Conservation (phyloP, 2,888 invertebrate genomes). For the Cyclophora albipunctata region DNA sequence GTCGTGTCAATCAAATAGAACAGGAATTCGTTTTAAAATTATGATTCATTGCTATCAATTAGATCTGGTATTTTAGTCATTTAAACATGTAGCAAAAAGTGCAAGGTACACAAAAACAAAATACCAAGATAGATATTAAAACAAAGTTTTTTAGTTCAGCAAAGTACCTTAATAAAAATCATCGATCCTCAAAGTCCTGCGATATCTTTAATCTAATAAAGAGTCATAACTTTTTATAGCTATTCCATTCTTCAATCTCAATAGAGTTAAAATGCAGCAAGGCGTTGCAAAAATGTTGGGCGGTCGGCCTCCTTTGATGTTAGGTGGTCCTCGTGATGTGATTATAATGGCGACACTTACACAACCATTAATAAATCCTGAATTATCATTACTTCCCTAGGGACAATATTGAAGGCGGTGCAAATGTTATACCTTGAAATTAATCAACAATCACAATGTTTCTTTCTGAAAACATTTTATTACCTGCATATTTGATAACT, state of each 20-base stretch:
- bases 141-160: too few relatives aligned
- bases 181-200: too few relatives aligned
- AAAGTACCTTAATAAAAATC: too few relatives aligned
- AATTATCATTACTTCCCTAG: conserved; percentile 24
- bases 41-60: neutral
- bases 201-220: conserved; percentile 20
- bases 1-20: conserved; percentile 40
- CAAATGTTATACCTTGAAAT: neutral
- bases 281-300: conserved; percentile 64
- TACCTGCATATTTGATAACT: too few relatives aligned
- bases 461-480: conserved; percentile 29
- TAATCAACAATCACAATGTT: conserved; percentile 25
- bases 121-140: too few relatives aligned
- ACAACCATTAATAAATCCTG: conserved; percentile 48
- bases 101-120: too few relatives aligned
- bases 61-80: conserved; percentile 5
- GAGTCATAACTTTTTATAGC: conserved; percentile 26
- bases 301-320: conserved; percentile 65
- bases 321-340: conserved; percentile 71
- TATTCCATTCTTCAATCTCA: conserved; percentile 39
- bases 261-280: conserved; percentile 55
- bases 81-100: neutral
- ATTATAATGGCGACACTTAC: conserved; percentile 71
- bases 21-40: conserved; percentile 20
- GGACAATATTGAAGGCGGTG: neutral